Conservation (phyloP, 2,113 vertebrate genomes). For the Leucopternis melanops region DNA sequence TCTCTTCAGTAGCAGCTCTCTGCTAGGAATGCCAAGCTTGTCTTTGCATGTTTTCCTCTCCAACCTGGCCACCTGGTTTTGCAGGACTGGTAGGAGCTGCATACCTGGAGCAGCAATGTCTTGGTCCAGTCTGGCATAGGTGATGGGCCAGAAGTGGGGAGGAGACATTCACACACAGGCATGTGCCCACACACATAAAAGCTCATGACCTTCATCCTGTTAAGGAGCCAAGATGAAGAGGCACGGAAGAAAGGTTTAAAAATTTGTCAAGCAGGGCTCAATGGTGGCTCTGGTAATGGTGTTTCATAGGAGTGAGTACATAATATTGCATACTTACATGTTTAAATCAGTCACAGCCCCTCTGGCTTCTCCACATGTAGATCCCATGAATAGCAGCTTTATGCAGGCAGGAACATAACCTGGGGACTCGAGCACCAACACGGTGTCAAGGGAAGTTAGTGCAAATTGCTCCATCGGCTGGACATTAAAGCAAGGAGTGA, state of each 20-base stretch:
- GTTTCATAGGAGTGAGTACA: neutral
- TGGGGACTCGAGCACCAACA: conserved; percentile 59
- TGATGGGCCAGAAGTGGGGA: neutral
- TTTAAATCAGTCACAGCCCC: conserved; percentile 33
- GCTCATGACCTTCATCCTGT: neutral
- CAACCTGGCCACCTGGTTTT: neutral
- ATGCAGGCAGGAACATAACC: conserved; percentile 62
- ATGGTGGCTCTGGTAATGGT: neutral
- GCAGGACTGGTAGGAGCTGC: neutral
- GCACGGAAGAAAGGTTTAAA: neutral
- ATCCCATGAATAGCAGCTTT: conserved; percentile 68
- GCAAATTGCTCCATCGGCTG: conserved; percentile 72
- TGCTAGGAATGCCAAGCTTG: neutral
- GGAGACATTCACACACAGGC: neutral
- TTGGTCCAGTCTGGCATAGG: neutral
- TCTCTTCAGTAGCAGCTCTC: neutral
- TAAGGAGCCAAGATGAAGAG: neutral
- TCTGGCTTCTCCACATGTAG: neutral
- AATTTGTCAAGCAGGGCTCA: neutral
- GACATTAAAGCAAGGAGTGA: conserved; percentile 73
- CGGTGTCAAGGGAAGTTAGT: conserved; percentile 70
- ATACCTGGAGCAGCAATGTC: neutral
- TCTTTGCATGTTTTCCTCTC: neutral
- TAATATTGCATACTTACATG: neutral
- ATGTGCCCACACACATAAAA: neutral